phyloP scores from a whole-genome alignment of 2,888 invertebrate species.

The Tanaodytes sp. region DNA sequence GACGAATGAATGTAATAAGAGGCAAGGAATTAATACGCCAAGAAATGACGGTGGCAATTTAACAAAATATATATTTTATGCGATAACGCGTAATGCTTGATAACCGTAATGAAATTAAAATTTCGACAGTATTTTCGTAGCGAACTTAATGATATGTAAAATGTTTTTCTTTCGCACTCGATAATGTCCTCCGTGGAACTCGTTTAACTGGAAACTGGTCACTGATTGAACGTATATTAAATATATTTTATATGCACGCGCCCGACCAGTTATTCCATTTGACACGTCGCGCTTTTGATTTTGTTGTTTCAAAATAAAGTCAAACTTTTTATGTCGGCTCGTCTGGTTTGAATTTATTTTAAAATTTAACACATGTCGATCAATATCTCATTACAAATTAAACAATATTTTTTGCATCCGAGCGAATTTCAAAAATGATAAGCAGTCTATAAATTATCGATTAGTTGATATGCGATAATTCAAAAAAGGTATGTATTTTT shows the following conservation, averaged over 20 bases:
- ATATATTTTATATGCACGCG: slow-evolving; percentile 31
- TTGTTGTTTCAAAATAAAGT: slow-evolving; percentile 32
- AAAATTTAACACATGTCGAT: slow-evolving; percentile 39
- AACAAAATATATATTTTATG: slow-evolving; percentile 18
- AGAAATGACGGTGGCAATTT: slow-evolving; percentile 29
- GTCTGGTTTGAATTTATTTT: slow-evolving; percentile 27
- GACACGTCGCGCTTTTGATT: slow-evolving; percentile 20
- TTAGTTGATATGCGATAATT: too few relatives aligned
- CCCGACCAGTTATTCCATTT: slow-evolving; percentile 9
- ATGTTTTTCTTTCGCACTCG: slow-evolving; percentile 24
- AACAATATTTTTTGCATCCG: background rate
- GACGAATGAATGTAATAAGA: too few relatives aligned
- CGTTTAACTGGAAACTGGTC: slow-evolving; percentile 39
- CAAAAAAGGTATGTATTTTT: too few relatives aligned
- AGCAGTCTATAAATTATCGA: too few relatives aligned
- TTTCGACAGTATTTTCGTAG: slow-evolving; percentile 31
- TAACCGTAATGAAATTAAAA: slow-evolving; percentile 15
- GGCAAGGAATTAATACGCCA: too few relatives aligned
- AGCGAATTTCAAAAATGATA: too few relatives aligned
- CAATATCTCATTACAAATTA: slow-evolving; percentile 33
- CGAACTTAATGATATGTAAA: background rate
- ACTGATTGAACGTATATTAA: slow-evolving; percentile 33
- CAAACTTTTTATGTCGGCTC: slow-evolving; percentile 19
- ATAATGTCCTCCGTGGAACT: slow-evolving; percentile 25
- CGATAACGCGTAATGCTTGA: slow-evolving; percentile 12